phyloP scores from a whole-genome alignment of 2,888 invertebrate species.

The Chaitophorus viminalis region DNA sequence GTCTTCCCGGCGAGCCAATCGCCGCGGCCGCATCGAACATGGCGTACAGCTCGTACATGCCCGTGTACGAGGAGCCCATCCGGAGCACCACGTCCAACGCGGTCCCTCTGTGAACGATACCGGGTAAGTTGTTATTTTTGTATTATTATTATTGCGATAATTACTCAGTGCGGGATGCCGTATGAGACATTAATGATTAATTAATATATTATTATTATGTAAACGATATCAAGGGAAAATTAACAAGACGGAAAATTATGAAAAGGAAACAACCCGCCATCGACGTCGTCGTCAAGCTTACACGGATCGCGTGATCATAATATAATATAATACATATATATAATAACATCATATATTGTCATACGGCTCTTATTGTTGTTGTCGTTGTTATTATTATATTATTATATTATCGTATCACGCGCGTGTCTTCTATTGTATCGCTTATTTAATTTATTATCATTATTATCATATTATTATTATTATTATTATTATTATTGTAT shows the following conservation, averaged over 20 bases:
- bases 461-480: not conserved
- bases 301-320: not conserved
- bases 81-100: slow-evolving; percentile 37
- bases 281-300: too few species aligned
- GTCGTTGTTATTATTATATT: too few species aligned
- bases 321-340: too few species aligned
- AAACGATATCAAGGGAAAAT: too few species aligned
- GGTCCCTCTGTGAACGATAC: slow-evolving; percentile 10
- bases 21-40: slow-evolving; percentile 69
- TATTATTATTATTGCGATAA: not conserved
- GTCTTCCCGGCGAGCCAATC: slow-evolving; percentile 64
- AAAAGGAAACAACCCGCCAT: not conserved
- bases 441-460: not conserved
- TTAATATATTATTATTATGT: too few species aligned
- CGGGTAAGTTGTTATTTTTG: not conserved
- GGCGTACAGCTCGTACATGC: slow-evolving; percentile 74
- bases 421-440: not conserved
- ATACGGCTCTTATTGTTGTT: too few species aligned
- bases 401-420: not conserved
- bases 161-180: too few species aligned
- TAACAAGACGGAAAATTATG: too few species aligned
- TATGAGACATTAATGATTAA: too few species aligned
- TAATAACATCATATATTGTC: too few species aligned
- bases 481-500: slow-evolving; percentile 20
- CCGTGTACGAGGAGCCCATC: slow-evolving; percentile 57